A percentile compares a stretch with the other conserved stretches of the same genome.
Evolutionary conservation across 2,113 vertebrate genomes (phyloP).

Genomic region (Platysternon megacephalum): DNA sequence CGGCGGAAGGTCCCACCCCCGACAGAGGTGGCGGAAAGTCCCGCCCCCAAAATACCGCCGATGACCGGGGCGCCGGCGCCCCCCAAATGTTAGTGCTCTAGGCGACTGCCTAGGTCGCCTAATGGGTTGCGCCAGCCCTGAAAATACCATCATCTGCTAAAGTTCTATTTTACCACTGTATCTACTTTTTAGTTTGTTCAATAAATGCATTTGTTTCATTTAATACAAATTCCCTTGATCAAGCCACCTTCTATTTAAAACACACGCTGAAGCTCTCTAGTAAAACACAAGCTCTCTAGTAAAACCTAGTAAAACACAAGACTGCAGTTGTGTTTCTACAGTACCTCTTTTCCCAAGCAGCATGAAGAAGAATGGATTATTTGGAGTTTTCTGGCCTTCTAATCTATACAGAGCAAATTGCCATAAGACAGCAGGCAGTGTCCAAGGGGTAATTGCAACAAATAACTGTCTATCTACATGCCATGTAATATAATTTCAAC

Average conservation of each 20-base stretch:
- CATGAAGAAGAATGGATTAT: background rate
- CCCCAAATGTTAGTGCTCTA: too few species aligned
- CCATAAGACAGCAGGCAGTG: background rate
- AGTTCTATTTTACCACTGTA: constrained; percentile 46
- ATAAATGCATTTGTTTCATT: background rate
- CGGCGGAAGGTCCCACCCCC: too few species aligned
- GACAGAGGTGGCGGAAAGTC: too few species aligned
- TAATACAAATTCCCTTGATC: constrained; percentile 30
- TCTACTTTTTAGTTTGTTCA: background rate
- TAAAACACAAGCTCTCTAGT: background rate
- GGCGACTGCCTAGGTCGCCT: too few species aligned
- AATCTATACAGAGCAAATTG: background rate
- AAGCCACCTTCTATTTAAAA: constrained; percentile 6
- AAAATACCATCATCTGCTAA: background rate
- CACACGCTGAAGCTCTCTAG: background rate
- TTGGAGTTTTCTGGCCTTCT: background rate
- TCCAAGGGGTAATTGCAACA: background rate
- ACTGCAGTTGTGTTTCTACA: background rate
- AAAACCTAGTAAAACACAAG: constrained; percentile 10
- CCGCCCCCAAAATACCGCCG: too few species aligned
- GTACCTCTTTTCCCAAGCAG: background rate
- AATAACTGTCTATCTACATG: background rate
- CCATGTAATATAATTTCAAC: background rate
- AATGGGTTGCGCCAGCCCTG: too few species aligned
- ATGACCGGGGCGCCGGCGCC: too few species aligned